These are phyloP conservation scores for Rhinolophus ferrumequinum DNA, from an alignment of 2,113 vertebrate species.

Conservation along the genomic window DNA sequence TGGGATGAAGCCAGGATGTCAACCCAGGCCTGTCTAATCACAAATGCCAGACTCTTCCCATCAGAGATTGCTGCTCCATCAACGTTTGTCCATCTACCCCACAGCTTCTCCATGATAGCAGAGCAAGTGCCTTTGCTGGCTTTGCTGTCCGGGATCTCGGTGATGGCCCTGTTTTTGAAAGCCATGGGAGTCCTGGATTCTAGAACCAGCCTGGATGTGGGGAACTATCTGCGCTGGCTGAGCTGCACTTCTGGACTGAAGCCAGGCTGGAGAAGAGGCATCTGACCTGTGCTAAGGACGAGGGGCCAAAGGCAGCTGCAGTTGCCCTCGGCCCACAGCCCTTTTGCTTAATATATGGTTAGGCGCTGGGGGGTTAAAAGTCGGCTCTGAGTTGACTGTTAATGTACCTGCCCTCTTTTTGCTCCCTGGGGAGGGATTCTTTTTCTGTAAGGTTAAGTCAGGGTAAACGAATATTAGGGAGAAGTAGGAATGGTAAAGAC, in stretches of 20 bases:
- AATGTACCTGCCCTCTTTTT: constrained; percentile 56
- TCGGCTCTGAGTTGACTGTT: constrained; percentile 42
- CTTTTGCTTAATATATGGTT: constrained; percentile 46
- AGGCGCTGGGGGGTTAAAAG: constrained; percentile 39
- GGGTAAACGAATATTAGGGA: constrained; percentile 55
- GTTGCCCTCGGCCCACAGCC: not conserved
- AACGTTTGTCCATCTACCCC: not conserved
- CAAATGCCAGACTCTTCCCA: not conserved
- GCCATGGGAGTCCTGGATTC: not conserved
- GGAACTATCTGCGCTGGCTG: not conserved
- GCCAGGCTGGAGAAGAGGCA: constrained; percentile 35
- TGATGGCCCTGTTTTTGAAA: constrained; percentile 4
- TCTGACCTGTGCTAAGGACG: constrained; percentile 32
- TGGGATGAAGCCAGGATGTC: not conserved
- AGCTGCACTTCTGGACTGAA: constrained; percentile 20
- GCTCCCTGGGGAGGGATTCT: constrained; percentile 42
- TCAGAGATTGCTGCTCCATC: not conserved
- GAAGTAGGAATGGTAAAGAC: constrained; percentile 44
- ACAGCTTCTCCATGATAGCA: not conserved
- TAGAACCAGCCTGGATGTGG: not conserved
- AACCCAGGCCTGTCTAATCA: not conserved
- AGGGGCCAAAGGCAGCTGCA: not conserved
- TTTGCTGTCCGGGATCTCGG: not conserved
- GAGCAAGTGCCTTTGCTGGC: not conserved
- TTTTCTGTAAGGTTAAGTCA: constrained; percentile 53